Evolutionary conservation across 2,888 invertebrate genomes (phyloP).

Genomic region (Synanthedon formicaeformis): DNA sequence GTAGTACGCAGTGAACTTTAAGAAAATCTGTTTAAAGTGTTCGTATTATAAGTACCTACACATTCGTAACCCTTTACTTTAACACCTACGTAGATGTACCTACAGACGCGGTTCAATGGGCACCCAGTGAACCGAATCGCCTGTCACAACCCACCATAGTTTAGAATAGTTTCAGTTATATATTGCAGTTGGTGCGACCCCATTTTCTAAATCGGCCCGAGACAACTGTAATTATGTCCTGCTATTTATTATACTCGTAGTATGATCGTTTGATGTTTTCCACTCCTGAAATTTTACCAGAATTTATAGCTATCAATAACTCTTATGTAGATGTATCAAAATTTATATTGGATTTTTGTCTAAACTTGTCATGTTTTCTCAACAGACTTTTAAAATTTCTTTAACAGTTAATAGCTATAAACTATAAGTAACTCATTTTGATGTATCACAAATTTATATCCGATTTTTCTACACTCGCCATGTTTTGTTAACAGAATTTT

Average conservation of each 20-base stretch:
- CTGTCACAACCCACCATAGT: conserved; percentile 30
- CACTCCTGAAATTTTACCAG: too few species aligned
- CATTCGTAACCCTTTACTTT: conserved; percentile 30
- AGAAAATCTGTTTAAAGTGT: conserved; percentile 14
- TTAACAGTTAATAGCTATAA: too few species aligned
- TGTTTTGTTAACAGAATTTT: too few species aligned
- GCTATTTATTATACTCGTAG: conserved; percentile 6
- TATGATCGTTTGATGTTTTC: too few species aligned
- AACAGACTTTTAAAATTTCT: too few species aligned
- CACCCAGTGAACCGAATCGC: conserved; percentile 50
- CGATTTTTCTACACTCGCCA: too few species aligned
- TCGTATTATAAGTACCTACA: conserved; percentile 21
- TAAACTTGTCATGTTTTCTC: too few species aligned
- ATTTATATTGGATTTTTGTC: too few species aligned
- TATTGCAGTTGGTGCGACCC: conserved; percentile 7
- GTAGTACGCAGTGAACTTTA: conserved; percentile 24
- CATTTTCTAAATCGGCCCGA: conserved; percentile 4
- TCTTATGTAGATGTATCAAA: too few species aligned
- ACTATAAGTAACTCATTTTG: too few species aligned
- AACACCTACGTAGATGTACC: conserved; percentile 28
- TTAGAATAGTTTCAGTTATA: conserved; percentile 27
- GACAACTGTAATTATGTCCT: conserved; percentile 6
- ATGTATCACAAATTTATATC: too few species aligned
- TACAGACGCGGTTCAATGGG: conserved; percentile 32
- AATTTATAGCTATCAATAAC: too few species aligned